Percentiles rank a stretch among this genome's conserved stretches.
These are phyloP conservation scores for Xiphorhynchus elegans DNA, from an alignment of 2,113 vertebrate species.

Conservation along the genomic window DNA sequence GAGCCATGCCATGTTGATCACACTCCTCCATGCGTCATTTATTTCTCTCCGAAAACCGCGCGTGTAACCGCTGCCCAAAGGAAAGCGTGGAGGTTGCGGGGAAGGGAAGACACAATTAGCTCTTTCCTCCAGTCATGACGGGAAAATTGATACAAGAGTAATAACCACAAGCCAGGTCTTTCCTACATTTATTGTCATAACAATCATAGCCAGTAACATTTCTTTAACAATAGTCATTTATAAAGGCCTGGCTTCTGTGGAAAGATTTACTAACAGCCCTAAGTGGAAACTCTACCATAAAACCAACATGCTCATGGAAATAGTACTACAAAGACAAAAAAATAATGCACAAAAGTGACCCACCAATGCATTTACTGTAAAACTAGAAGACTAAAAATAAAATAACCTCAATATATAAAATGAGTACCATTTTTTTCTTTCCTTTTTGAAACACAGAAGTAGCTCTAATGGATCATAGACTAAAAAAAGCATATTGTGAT, in stretches of 20 bases:
- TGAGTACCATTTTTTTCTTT: not conserved
- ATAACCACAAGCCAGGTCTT: slow-evolving; percentile 14
- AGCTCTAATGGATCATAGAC: not conserved
- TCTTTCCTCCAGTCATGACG: not conserved
- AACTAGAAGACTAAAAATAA: slow-evolving; percentile 50
- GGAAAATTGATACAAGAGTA: slow-evolving; percentile 2
- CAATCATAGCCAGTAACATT: not conserved
- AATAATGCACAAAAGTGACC: slow-evolving; percentile 38
- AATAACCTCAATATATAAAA: slow-evolving; percentile 37
- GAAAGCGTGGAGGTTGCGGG: not conserved
- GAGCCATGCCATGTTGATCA: not conserved
- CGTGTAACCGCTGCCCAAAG: not conserved
- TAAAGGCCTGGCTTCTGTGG: slow-evolving; percentile 50
- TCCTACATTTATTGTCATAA: slow-evolving; percentile 6
- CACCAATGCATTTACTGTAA: slow-evolving; percentile 50
- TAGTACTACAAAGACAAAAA: slow-evolving; percentile 46
- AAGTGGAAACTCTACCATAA: slow-evolving; percentile 64
- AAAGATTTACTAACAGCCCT: slow-evolving; percentile 63
- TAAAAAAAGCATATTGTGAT: slow-evolving; percentile 67
- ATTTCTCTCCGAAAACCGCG: not conserved
- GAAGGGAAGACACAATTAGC: not conserved
- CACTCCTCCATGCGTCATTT: not conserved
- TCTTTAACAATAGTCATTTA: slow-evolving; percentile 32
- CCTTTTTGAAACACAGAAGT: slow-evolving; percentile 4
- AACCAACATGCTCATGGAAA: slow-evolving; percentile 36